Evolutionary conservation across 2,797 vertebrate genomes (phyloP).

Genomic region (Orestias chungarensis): DNA sequence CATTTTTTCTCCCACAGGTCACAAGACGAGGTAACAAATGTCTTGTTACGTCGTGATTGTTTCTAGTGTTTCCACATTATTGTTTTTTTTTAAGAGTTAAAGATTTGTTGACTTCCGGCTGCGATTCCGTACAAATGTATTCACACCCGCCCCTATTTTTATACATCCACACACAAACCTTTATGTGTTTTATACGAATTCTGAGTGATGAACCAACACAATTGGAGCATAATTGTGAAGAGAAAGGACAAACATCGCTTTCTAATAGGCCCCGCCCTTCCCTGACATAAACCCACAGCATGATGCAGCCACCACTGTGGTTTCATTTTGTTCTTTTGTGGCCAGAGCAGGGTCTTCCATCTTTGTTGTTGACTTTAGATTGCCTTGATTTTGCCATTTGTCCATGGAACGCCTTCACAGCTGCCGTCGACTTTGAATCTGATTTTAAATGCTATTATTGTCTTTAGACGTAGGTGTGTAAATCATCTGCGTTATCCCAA

Average conservation of each 20-base stretch:
- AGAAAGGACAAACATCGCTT: not conserved
- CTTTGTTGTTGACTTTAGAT: not conserved
- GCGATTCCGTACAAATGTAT: not conserved
- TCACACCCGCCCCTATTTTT: not conserved
- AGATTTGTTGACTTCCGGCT: not conserved
- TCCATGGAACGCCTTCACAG: not conserved
- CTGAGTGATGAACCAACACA: not conserved
- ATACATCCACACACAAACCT: not conserved
- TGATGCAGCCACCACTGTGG: not conserved
- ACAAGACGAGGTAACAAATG: slow-evolving; percentile 2
- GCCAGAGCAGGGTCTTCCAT: not conserved
- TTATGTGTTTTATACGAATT: not conserved
- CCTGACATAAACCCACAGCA: not conserved
- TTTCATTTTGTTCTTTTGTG: not conserved
- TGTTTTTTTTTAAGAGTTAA: not conserved
- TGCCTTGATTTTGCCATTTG: not conserved
- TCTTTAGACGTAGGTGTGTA: no score
- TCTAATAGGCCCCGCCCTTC: not conserved
- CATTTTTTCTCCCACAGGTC: not conserved
- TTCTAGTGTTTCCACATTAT: slow-evolving; percentile 11
- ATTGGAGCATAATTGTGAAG: not conserved
- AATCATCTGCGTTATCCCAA: no score
- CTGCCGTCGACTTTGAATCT: no score
- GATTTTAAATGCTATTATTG: not conserved
- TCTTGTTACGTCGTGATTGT: not conserved